Evolutionary conservation across 2,888 invertebrate species (phyloP).

Genomic region (Lottia scabra): DNA sequence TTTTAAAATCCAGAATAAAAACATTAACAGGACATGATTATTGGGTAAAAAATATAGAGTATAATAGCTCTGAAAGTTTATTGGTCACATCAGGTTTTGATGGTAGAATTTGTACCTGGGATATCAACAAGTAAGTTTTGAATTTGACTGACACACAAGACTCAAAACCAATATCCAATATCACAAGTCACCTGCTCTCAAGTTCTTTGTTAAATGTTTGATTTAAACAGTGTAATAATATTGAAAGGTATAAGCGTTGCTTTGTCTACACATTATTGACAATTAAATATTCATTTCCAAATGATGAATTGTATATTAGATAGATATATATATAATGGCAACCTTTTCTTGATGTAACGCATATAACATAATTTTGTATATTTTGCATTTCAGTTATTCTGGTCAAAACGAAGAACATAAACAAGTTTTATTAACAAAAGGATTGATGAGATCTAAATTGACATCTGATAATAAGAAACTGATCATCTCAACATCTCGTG

Average conservation of each 20-base stretch:
- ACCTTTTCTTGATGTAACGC: too few relatives aligned
- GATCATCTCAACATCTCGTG: slow-evolving; percentile 90
- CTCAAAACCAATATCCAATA: too few relatives aligned
- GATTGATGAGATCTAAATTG: slow-evolving; percentile 87
- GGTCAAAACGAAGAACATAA: slow-evolving; percentile 39
- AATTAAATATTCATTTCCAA: too few relatives aligned
- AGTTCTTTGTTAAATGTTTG: too few relatives aligned
- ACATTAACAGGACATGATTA: slow-evolving; percentile 88
- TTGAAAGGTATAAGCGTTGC: too few relatives aligned
- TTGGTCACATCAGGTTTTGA: slow-evolving; percentile 93
- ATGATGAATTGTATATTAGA: not conserved
- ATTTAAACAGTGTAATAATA: too few relatives aligned
- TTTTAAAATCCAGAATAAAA: slow-evolving; percentile 81
- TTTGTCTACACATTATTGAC: too few relatives aligned
- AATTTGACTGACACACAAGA: too few relatives aligned
- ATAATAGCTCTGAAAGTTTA: slow-evolving; percentile 84
- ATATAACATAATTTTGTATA: too few relatives aligned
- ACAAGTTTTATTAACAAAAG: slow-evolving; percentile 81
- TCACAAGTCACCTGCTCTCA: too few relatives aligned
- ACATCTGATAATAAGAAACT: slow-evolving; percentile 88
- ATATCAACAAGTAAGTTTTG: slow-evolving; percentile 81
- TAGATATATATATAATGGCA: too few relatives aligned
- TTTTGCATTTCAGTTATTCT: slow-evolving; percentile 45
- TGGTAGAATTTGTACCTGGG: slow-evolving; percentile 94
- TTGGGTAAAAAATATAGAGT: slow-evolving; percentile 97